Conservation (phyloP, 2,113 vertebrate species). For the Ellobius talpinus region DNA sequence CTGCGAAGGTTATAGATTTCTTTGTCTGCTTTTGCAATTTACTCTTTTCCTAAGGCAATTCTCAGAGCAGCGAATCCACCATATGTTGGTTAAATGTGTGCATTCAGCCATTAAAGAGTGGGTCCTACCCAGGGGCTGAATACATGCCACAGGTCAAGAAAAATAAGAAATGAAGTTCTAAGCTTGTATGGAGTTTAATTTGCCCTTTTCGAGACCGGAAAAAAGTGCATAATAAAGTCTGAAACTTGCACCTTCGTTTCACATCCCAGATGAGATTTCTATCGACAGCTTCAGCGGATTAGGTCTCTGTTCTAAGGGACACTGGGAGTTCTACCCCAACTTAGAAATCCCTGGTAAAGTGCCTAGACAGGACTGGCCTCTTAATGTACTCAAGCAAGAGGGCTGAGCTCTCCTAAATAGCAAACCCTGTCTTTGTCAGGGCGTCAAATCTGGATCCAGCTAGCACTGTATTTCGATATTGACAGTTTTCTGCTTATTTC, state of each 20-base stretch:
- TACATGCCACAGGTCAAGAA: constrained; percentile 73
- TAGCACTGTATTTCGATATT: constrained; percentile 6
- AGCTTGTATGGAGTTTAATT: not conserved
- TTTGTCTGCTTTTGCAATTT: constrained; percentile 81
- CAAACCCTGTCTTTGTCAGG: constrained; percentile 66
- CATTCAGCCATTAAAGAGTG: constrained; percentile 71
- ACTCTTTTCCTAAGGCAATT: constrained; percentile 68
- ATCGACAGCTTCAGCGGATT: not conserved
- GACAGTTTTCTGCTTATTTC: not conserved
- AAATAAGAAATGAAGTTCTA: constrained; percentile 75
- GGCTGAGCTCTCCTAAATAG: constrained; percentile 53
- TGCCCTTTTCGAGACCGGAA: not conserved
- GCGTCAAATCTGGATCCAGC: constrained; percentile 40
- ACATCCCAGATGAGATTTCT: not conserved
- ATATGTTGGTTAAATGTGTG: constrained; percentile 33
- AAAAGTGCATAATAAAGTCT: constrained; percentile 1
- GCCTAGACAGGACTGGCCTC: not conserved
- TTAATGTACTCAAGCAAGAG: constrained; percentile 36
- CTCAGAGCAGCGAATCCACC: constrained; percentile 68
- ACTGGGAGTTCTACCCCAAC: not conserved
- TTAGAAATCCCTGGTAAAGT: constrained; percentile 22
- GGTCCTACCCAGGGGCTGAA: constrained; percentile 44
- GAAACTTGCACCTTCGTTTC: constrained; percentile 29
- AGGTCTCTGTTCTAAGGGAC: constrained; percentile 16
- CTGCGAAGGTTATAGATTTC: constrained; percentile 75